Percentiles rank a stretch among this genome's conserved stretches.
Evolutionary conservation across 2,797 vertebrate species (phyloP).

Genomic region (Percopsis omiscomaycus): DNA sequence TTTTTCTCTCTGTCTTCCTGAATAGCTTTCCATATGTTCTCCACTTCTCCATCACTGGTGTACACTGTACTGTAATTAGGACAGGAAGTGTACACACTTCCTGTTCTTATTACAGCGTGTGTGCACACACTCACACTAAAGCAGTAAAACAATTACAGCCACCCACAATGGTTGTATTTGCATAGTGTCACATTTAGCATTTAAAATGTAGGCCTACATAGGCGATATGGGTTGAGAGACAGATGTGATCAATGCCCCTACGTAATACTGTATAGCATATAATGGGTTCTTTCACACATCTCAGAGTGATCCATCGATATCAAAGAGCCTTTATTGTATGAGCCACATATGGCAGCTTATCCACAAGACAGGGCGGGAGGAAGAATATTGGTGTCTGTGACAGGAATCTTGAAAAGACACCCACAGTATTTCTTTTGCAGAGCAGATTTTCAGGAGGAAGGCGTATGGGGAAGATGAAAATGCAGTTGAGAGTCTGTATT

Average conservation of each 20-base stretch:
- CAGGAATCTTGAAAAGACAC: constrained; percentile 43
- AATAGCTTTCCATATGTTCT: too few relatives aligned
- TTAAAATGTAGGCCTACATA: constrained; percentile 4
- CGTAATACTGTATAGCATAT: constrained; percentile 19
- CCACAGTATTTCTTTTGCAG: constrained; percentile 23
- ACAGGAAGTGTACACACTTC: too few relatives aligned
- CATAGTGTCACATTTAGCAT: too few relatives aligned
- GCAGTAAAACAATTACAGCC: too few relatives aligned
- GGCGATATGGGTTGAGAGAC: constrained; percentile 1
- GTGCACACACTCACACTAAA: too few relatives aligned
- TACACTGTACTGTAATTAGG: too few relatives aligned
- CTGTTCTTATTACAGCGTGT: too few relatives aligned
- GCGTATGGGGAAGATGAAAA: constrained; percentile 23
- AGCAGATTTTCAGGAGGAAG: constrained; percentile 7
- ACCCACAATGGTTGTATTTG: too few relatives aligned
- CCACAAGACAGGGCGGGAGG: constrained; percentile 20
- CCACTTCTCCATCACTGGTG: too few relatives aligned
- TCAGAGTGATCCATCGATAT: constrained; percentile 51
- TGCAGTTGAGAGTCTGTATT: constrained; percentile 19
- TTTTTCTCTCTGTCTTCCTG: too few relatives aligned
- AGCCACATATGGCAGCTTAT: constrained; percentile 20
- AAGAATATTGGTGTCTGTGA: constrained; percentile 34
- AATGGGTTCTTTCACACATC: constrained; percentile 44
- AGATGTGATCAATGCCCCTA: constrained; percentile 12
- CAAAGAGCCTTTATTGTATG: constrained; percentile 15